These are phyloP conservation scores for Vultur gryphus DNA, from an alignment of 2,797 vertebrate genomes.

Conservation along the genomic window DNA sequence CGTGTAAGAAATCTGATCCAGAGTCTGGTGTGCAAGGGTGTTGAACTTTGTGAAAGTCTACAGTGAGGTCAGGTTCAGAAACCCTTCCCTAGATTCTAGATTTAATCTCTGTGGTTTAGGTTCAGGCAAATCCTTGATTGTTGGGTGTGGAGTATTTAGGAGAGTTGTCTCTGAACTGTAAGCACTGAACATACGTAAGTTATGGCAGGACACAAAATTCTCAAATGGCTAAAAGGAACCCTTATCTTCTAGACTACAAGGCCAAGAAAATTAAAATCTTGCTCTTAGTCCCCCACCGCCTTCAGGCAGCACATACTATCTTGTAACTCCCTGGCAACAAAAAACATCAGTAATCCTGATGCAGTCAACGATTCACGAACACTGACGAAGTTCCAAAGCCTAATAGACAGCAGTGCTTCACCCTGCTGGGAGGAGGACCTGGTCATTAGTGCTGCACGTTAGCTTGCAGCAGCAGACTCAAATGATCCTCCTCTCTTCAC, in stretches of 20 bases:
- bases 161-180: not conserved
- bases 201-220: not conserved
- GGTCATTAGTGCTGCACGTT: not conserved
- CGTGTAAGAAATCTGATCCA: not conserved
- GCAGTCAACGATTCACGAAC: not conserved
- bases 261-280: not conserved
- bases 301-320: not conserved
- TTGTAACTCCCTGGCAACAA: not conserved
- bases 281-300: not conserved
- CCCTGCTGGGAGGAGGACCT: not conserved
- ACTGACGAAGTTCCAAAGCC: not conserved
- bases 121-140: not conserved
- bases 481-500: not conserved
- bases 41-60: not conserved
- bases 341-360: not conserved
- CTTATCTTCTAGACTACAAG: not conserved
- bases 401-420: not conserved
- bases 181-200: not conserved
- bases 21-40: not conserved
- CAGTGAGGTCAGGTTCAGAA: not conserved
- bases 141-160: not conserved
- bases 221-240: not conserved
- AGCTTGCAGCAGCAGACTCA: not conserved
- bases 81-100: not conserved
- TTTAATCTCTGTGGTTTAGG: not conserved